Evolutionary conservation across 1,140 invertebrate genomes (phyloP), one percentile per base, ranked within the genome.

Genomic region (Drosophila burlai): DNA sequence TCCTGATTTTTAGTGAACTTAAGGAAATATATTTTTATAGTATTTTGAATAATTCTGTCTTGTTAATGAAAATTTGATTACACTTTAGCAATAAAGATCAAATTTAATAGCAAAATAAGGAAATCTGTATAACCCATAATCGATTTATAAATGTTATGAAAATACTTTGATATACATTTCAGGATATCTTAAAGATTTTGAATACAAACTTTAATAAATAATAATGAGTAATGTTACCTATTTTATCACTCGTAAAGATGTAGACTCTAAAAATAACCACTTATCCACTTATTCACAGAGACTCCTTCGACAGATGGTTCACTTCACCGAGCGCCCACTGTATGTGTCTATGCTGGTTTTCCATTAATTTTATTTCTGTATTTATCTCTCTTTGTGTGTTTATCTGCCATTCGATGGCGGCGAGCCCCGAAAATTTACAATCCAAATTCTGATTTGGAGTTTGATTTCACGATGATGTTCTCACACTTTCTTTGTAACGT

Each of bases 321-420:
- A 40, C 36, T 34, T 76, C 21, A 36, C 8, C 6, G 31, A 71
- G 54, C 36, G 4, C 9, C 2, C 54, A 57, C 54, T 57, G 36
- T 57, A 57, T 57, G 31, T 80, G 72, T 81, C 68, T 87, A 74
- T 80, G 65, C 84, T 78, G 69, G 67, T 78, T 89, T 87, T 84
- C 84, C 84, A 87, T 87, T 87, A 84, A 87, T 83, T 83, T 83
- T 83, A 87, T 87, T 87, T 87, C 85, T 83, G 84, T 87, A 87
- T 87, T 87, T 87, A 87, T 87, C 84, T 90, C 73, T 84, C 74
- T 89, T 75, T 77, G 64, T 87, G 72, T 85, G 84, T 87, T 87
- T 87, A 87, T 87, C 83, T 89, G 83, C 62, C 69, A 60, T 64
- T 67, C 58, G 50, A 64, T 42, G 52, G 61, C 83, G 66, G 79